Conservation (phyloP, 2,797 vertebrate species). For the Intellagama lesueurii region DNA sequence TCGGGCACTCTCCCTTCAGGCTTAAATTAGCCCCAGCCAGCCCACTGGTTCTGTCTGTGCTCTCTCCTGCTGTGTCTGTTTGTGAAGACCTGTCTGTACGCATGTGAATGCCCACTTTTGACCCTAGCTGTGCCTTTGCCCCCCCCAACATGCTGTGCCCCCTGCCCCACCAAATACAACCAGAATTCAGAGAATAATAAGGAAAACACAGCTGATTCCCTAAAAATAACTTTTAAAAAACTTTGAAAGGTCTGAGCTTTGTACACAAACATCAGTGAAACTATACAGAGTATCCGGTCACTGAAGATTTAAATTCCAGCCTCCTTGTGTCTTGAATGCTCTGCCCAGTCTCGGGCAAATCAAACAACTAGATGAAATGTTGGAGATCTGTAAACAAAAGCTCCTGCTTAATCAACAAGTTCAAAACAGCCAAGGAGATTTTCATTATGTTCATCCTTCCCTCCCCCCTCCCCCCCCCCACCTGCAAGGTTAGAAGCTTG, state of each 20-base stretch:
- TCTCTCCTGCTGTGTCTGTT: too few species aligned
- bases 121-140: too few species aligned
- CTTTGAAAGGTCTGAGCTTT: background rate
- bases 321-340: too few species aligned
- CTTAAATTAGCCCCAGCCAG: too few species aligned
- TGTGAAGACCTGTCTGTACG: too few species aligned
- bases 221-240: background rate
- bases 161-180: background rate
- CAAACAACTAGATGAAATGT: background rate
- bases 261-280: background rate
- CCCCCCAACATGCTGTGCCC: background rate
- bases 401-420: background rate
- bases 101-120: too few species aligned
- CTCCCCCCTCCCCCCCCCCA: too few species aligned
- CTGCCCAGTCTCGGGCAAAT: background rate
- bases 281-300: background rate
- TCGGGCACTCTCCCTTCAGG: too few species aligned
- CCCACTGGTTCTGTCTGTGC: too few species aligned
- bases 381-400: background rate
- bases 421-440: background rate
- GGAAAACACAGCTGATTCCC: background rate
- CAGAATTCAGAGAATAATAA: conserved; percentile 4
- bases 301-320: background rate
- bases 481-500: too few species aligned
- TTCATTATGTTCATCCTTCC: too few species aligned